phyloP scores from a whole-genome alignment of 2,888 invertebrate species.

The Brachyptera risi region DNA sequence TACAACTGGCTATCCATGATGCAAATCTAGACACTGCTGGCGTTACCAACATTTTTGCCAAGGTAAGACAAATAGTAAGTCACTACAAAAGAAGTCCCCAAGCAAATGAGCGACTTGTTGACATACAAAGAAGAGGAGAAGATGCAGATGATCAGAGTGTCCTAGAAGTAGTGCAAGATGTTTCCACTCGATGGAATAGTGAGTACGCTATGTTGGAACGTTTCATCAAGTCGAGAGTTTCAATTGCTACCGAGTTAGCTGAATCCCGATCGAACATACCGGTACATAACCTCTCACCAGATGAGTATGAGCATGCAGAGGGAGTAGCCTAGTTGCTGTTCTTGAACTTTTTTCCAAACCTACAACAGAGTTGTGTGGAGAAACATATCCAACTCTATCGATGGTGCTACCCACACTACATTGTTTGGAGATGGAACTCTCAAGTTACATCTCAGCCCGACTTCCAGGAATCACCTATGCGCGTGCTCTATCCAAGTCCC shows the following conservation, averaged over 20 bases:
- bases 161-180: neutral
- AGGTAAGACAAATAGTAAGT: too few species aligned
- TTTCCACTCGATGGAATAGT: slow-evolving; percentile 17
- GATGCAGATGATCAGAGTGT: neutral
- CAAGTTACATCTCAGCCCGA: neutral
- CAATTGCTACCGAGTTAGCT: slow-evolving; percentile 11
- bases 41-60: neutral
- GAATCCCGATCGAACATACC: neutral
- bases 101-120: slow-evolving; percentile 6
- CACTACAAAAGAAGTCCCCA: slow-evolving; percentile 4
- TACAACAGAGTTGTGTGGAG: slow-evolving; percentile 3
- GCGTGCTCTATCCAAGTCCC: neutral
- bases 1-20: slow-evolving; percentile 7
- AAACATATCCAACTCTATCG: slow-evolving; percentile 12
- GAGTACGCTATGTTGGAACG: neutral
- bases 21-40: neutral
- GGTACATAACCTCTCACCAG: too few species aligned
- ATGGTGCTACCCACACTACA: slow-evolving; percentile 6
- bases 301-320: neutral
- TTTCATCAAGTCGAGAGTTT: neutral
- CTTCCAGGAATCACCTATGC: neutral
- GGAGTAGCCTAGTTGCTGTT: slow-evolving; percentile 13
- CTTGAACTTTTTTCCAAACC: neutral
- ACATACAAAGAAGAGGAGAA: neutral
- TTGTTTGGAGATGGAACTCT: neutral